Percentiles rank a stretch among this genome's conserved stretches.
These are phyloP conservation scores for Belonocnema kinseyi DNA, from an alignment of 1,140 invertebrate genomes.

Conservation along the genomic window DNA sequence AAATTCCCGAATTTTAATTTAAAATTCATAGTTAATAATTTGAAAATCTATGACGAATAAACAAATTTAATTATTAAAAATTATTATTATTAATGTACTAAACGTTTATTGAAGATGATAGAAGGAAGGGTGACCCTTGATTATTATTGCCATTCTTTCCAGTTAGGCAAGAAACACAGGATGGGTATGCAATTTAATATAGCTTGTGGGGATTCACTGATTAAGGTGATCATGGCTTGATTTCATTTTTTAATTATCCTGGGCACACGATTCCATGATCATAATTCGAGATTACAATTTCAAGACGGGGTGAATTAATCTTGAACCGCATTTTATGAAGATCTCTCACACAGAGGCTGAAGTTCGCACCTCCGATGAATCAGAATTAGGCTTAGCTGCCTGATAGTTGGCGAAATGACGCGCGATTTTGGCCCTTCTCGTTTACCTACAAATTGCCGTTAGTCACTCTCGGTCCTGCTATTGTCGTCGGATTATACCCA, in stretches of 20 bases:
- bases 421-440: constrained; percentile 21
- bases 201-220: not conserved
- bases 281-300: constrained; percentile 8
- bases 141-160: constrained; percentile 36
- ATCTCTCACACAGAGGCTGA: not conserved
- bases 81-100: too few species aligned
- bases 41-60: too few species aligned
- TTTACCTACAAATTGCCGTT: constrained; percentile 29
- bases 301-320: constrained; percentile 14
- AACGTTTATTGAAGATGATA: too few species aligned
- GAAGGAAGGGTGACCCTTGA: constrained; percentile 17
- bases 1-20: too few species aligned
- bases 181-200: not conserved
- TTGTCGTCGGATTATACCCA: constrained; percentile 24
- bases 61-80: too few species aligned
- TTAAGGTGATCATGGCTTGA: constrained; percentile 4
- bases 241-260: constrained; percentile 19
- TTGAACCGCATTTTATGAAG: constrained; percentile 27
- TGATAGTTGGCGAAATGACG: constrained; percentile 35
- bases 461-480: constrained; percentile 19
- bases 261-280: not conserved
- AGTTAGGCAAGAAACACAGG: constrained; percentile 24
- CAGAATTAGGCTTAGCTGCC: constrained; percentile 44
- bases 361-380: constrained; percentile 41
- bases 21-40: too few species aligned